These are phyloP conservation scores for Cladorhizidae sp. DNA, from an alignment of 37 sponge, comb jelly and placozoan genomes.

Conservation along the genomic window DNA sequence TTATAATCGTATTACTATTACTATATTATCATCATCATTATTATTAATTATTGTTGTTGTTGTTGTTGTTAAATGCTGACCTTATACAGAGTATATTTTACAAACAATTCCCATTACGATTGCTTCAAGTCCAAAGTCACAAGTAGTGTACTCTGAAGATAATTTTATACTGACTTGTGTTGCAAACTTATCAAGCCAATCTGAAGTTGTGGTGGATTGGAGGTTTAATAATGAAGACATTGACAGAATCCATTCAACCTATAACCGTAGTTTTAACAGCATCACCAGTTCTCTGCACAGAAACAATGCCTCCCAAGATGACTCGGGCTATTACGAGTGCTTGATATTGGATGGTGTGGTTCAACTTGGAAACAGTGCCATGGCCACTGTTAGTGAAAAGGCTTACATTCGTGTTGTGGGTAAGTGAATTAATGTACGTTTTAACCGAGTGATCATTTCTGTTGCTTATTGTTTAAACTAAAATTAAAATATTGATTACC, in stretches of 20 bases:
- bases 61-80: too few species aligned
- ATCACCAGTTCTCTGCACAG: neutral
- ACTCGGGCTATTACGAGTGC: constrained; percentile 17
- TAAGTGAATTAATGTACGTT: too few species aligned
- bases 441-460: too few species aligned
- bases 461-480: too few species aligned
- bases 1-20: too few species aligned
- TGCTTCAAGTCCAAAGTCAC: neutral
- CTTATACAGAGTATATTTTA: neutral
- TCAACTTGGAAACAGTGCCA: neutral
- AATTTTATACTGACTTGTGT: neutral
- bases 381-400: neutral
- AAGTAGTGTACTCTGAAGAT: neutral
- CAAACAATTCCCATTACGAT: neutral
- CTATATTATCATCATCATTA: too few species aligned
- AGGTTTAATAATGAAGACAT: constrained; percentile 1
- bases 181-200: neutral
- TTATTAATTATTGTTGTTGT: too few species aligned
- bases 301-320: neutral
- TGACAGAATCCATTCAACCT: neutral
- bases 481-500: too few species aligned
- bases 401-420: neutral
- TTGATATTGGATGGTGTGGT: neutral
- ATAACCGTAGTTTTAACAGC: neutral
- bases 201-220: neutral